Conservation (phyloP, 2,888 invertebrate species). For the Nomada hirtipes region DNA sequence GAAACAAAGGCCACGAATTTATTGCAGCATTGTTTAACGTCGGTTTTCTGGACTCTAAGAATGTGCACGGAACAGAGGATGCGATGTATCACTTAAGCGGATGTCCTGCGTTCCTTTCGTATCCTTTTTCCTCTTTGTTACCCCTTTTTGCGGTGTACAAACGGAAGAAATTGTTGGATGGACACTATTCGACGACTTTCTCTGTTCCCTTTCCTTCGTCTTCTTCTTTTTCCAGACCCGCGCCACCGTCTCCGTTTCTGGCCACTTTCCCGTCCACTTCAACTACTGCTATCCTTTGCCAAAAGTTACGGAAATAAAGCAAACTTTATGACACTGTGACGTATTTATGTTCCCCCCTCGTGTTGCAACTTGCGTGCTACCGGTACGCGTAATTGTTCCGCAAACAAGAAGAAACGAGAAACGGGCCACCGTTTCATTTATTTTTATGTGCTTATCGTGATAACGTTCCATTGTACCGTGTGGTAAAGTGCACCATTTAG, state of each 20-base stretch:
- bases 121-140: constrained; percentile 48
- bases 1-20: constrained; percentile 53
- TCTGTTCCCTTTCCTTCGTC: background rate
- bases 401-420: constrained; percentile 31
- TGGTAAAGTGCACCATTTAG: background rate
- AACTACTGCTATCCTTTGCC: constrained; percentile 15
- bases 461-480: background rate
- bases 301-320: constrained; percentile 63
- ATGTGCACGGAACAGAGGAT: constrained; percentile 50
- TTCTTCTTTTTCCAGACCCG: background rate
- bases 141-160: constrained; percentile 13
- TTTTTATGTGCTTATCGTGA: background rate
- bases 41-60: constrained; percentile 49
- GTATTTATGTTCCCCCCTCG: constrained; percentile 47
- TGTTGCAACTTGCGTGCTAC: background rate
- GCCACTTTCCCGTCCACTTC: constrained; percentile 10
- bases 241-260: background rate
- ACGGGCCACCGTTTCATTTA: constrained; percentile 1
- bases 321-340: constrained; percentile 50
- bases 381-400: constrained; percentile 16
- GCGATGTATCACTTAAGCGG: constrained; percentile 74
- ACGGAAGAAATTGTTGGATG: background rate
- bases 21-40: constrained; percentile 56
- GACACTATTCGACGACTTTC: constrained; percentile 9
- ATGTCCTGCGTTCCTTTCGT: constrained; percentile 64